phyloP scores from a whole-genome alignment of 2,888 invertebrate species.

The Anthoptus insignis region DNA sequence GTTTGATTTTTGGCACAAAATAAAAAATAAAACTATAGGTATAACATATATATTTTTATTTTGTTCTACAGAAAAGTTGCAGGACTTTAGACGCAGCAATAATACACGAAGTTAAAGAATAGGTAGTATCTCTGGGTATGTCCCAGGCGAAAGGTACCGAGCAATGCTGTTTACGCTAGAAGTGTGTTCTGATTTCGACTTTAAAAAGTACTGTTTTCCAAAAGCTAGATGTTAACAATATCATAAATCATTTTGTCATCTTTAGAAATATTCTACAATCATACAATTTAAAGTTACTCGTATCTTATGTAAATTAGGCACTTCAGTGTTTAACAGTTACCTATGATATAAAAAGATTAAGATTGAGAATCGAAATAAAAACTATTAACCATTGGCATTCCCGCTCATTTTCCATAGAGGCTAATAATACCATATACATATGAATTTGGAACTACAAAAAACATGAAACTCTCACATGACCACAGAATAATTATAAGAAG shows the following conservation, averaged over 20 bases:
- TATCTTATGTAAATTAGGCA: too few relatives aligned
- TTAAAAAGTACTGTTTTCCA: background rate
- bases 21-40: too few relatives aligned
- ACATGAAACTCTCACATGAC: too few relatives aligned
- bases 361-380: too few relatives aligned
- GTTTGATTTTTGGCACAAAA: too few relatives aligned
- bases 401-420: too few relatives aligned
- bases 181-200: conserved; percentile 6
- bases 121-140: conserved; percentile 40
- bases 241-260: background rate
- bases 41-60: conserved; percentile 21
- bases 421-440: too few relatives aligned
- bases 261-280: background rate
- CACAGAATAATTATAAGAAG: too few relatives aligned
- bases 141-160: conserved; percentile 49
- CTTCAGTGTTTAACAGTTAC: too few relatives aligned
- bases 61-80: conserved; percentile 71
- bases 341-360: too few relatives aligned
- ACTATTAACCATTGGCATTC: too few relatives aligned
- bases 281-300: background rate
- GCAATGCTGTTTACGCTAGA: conserved; percentile 35
- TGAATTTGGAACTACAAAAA: too few relatives aligned
- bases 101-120: conserved; percentile 59
- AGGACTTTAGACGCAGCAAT: conserved; percentile 63
- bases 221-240: background rate